A percentile compares a stretch with the other conserved stretches of the same genome.
These are phyloP conservation scores for Scomberomorus guttatus DNA, from an alignment of 2,797 vertebrate genomes.

Conservation along the genomic window DNA sequence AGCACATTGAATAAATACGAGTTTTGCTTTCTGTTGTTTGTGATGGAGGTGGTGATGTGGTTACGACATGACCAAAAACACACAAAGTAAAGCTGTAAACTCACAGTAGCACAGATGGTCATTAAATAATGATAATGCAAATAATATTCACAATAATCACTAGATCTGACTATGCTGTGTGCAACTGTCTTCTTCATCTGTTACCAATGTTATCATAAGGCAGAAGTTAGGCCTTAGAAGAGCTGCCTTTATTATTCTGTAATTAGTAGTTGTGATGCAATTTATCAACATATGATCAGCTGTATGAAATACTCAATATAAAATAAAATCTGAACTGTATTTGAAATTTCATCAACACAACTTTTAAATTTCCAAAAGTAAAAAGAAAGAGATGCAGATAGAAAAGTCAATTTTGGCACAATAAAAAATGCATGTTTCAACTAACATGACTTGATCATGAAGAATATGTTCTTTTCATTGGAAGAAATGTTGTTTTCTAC, in stretches of 20 bases:
- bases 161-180: neutral
- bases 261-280: neutral
- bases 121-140: conserved; percentile 18
- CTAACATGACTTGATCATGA: neutral
- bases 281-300: neutral
- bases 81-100: conserved; percentile 19
- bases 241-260: conserved; percentile 1
- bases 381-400: neutral
- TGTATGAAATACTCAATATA: neutral
- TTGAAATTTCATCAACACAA: neutral
- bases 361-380: neutral
- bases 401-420: neutral
- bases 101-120: conserved; percentile 9
- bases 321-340: neutral
- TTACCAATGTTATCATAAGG: conserved; percentile 11
- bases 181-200: conserved; percentile 7
- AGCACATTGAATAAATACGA: conserved; percentile 81
- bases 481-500: neutral
- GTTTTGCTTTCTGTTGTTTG: conserved; percentile 69
- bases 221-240: neutral
- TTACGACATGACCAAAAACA: conserved; percentile 59
- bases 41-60: conserved; percentile 66
- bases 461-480: neutral
- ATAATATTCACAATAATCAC: conserved; percentile 7
- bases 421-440: conserved; percentile 12